These are phyloP conservation scores for Oikopleura albicans DNA, from an alignment of 23 tunicate species.

Conservation along the genomic window DNA sequence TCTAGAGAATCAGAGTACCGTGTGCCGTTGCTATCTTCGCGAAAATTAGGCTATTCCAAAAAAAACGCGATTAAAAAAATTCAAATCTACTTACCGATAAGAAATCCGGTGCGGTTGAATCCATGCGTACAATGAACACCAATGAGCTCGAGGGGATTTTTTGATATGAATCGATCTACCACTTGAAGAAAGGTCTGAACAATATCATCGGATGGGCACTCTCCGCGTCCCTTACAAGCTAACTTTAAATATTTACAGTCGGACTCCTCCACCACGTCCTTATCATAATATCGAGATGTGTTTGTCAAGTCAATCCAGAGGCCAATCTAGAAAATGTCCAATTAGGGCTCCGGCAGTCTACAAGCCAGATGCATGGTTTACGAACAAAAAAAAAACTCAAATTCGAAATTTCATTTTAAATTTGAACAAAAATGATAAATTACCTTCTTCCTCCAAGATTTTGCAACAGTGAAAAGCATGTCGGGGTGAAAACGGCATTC, in stretches of 20 bases:
- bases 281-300: conserved; percentile 37
- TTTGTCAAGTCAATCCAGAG: conserved; percentile 61
- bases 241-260: conserved; percentile 51
- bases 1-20: too few relatives aligned
- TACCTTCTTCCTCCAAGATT: conserved; percentile 18
- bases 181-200: conserved; percentile 39
- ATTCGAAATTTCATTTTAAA: too few relatives aligned
- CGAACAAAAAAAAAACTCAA: too few relatives aligned
- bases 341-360: too few relatives aligned
- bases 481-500: conserved; percentile 88
- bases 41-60: too few relatives aligned
- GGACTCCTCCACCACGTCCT: conserved; percentile 13
- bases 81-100: conserved; percentile 40
- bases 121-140: conserved; percentile 96
- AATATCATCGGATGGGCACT: conserved; percentile 67
- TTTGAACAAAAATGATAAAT: too few relatives aligned
- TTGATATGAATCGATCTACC: conserved; percentile 33
- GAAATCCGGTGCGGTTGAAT: conserved; percentile 78
- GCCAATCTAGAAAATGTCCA: conserved; percentile 26
- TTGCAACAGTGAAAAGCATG: conserved; percentile 55
- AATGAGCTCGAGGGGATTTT: conserved; percentile 37
- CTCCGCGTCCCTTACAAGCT: conserved; percentile 79
- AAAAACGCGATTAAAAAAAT: too few relatives aligned
- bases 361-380: too few relatives aligned
- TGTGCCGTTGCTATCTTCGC: too few relatives aligned